Conservation (phyloP, 2,888 invertebrate genomes). For the Lepidochitona cinerea region DNA sequence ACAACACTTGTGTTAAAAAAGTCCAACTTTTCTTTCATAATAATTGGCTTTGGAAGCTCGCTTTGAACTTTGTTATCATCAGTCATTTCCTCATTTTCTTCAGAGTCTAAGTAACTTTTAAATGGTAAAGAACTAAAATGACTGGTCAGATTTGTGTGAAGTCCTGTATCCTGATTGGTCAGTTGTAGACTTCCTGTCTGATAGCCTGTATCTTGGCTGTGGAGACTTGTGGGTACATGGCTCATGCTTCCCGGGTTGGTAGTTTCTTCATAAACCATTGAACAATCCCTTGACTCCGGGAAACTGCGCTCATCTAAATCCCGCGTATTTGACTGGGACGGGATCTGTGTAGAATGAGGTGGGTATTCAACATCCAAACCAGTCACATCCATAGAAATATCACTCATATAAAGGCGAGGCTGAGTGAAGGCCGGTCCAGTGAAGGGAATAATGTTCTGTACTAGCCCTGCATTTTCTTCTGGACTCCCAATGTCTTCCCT, state of each 20-base stretch:
- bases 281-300: constrained; percentile 37
- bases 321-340: not conserved
- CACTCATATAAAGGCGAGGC: not conserved
- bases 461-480: not conserved
- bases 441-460: not conserved
- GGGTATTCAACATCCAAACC: constrained; percentile 40
- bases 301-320: not conserved
- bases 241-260: constrained; percentile 15
- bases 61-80: not conserved
- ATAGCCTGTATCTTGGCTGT: constrained; percentile 63
- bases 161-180: constrained; percentile 51
- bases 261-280: constrained; percentile 38
- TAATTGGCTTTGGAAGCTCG: not conserved
- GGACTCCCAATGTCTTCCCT: no score
- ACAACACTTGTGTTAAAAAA: not conserved
- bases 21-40: not conserved
- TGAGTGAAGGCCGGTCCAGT: not conserved
- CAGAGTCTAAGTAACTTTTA: constrained; percentile 18
- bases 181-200: constrained; percentile 61
- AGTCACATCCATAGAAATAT: constrained; percentile 28
- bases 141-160: constrained; percentile 49
- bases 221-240: not conserved
- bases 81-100: not conserved
- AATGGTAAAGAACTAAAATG: constrained; percentile 50
- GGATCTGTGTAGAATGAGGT: constrained; percentile 7